Percentiles rank a stretch among this genome's conserved stretches.
phyloP scores from a whole-genome alignment of 1,140 invertebrate species.

The Mercenaria mercenaria region DNA sequence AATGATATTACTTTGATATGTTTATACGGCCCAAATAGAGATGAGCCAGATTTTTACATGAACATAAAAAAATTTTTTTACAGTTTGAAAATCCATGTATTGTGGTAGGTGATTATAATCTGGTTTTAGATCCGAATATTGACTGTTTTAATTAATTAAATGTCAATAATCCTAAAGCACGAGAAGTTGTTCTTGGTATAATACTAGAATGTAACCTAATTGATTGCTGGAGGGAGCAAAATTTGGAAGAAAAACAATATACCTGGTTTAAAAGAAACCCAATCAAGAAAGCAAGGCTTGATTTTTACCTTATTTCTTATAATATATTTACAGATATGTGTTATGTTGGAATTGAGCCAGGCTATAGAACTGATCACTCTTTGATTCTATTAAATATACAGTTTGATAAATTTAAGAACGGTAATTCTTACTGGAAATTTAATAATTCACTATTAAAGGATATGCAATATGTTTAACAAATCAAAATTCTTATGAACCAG shows the following conservation, averaged over 20 bases:
- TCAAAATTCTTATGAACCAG: background rate
- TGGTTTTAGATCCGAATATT: conserved; percentile 19
- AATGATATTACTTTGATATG: conserved; percentile 15
- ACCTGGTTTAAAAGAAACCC: conserved; percentile 54
- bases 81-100: conserved; percentile 1
- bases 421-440: conserved; percentile 61
- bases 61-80: conserved; percentile 9
- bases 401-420: conserved; percentile 35
- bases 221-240: conserved; percentile 31
- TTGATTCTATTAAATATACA: conserved; percentile 14
- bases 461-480: background rate
- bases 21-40: conserved; percentile 65
- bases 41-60: conserved; percentile 52
- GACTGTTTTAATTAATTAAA: conserved; percentile 49
- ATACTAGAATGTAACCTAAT: background rate
- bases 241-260: conserved; percentile 25
- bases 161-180: conserved; percentile 33
- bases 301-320: conserved; percentile 54
- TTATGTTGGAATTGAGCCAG: conserved; percentile 41
- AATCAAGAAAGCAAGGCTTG: conserved; percentile 57
- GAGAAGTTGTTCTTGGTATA: conserved; percentile 38
- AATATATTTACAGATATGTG: conserved; percentile 31
- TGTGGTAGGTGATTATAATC: conserved; percentile 57
- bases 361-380: conserved; percentile 58
- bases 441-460: conserved; percentile 49